Conservation (phyloP, 2,797 vertebrate species). For the Gallinago stenura region DNA sequence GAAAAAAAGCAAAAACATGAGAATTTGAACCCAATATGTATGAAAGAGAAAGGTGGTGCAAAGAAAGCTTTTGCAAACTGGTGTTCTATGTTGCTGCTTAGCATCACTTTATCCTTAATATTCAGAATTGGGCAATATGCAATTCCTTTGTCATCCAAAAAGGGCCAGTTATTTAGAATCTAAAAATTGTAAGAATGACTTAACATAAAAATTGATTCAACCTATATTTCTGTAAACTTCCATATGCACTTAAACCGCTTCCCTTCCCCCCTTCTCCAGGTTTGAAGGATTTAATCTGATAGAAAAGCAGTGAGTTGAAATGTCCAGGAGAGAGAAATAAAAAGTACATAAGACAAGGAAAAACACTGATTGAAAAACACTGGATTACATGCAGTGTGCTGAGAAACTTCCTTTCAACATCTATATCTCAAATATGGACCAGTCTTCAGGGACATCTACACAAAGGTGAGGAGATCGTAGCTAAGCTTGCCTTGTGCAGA, state of each 20-base stretch:
- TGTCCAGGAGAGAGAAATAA: not conserved
- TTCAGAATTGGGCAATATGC: not conserved
- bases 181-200: not conserved
- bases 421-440: slow-evolving; percentile 36
- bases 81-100: not conserved
- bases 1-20: not conserved
- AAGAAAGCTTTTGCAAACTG: not conserved
- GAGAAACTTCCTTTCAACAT: slow-evolving; percentile 45
- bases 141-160: not conserved
- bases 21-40: not conserved
- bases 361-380: slow-evolving; percentile 21
- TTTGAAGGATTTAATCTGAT: not conserved
- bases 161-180: not conserved
- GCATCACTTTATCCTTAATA: not conserved
- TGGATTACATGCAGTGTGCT: not conserved
- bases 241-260: not conserved
- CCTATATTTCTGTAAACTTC: not conserved
- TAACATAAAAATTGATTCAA: not conserved
- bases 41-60: not conserved
- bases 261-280: not conserved
- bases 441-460: slow-evolving; percentile 13
- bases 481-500: not conserved
- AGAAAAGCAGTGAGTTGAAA: not conserved
- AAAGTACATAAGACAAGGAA: slow-evolving; percentile 1
- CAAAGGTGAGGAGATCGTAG: slow-evolving; percentile 15